Evolutionary conservation across 2,113 vertebrate genomes (phyloP).

Genomic region (Taurulus bubalis): DNA sequence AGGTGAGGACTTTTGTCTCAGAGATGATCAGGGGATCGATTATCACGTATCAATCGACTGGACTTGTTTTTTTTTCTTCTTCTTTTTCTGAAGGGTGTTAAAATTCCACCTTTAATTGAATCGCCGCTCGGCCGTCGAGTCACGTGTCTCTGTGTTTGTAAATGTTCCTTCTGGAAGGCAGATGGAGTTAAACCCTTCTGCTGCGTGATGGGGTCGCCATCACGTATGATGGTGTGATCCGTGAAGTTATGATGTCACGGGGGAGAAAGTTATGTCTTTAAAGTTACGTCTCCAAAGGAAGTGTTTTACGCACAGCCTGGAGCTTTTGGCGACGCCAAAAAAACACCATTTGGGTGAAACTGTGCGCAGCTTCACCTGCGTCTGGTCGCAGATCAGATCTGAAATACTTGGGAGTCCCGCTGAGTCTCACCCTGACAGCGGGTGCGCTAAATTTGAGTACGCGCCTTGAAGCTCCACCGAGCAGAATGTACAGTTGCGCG

Average conservation of each 20-base stretch:
- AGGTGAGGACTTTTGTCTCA: slow-evolving; percentile 77
- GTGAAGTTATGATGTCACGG: background rate
- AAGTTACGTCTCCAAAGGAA: background rate
- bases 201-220: too few species aligned
- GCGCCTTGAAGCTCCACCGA: background rate
- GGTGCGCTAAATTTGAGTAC: slow-evolving; percentile 40
- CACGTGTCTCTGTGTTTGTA: slow-evolving; percentile 62
- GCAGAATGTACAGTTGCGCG: slow-evolving; percentile 7
- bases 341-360: background rate
- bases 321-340: too few species aligned
- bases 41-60: background rate
- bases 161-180: slow-evolving; percentile 18
- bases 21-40: too few species aligned
- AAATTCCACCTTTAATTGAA: slow-evolving; percentile 66
- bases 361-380: slow-evolving; percentile 8
- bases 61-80: background rate
- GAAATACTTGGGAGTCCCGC: too few species aligned
- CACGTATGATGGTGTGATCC: too few species aligned
- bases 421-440: background rate
- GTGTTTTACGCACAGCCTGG: background rate
- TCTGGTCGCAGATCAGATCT: too few species aligned
- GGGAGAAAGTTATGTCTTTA: background rate
- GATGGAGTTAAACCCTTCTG: slow-evolving; percentile 2
- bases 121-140: slow-evolving; percentile 47
- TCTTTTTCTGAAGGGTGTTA: background rate